Conservation (phyloP, 2,888 invertebrate species). For the Mallateleia sp. region DNA sequence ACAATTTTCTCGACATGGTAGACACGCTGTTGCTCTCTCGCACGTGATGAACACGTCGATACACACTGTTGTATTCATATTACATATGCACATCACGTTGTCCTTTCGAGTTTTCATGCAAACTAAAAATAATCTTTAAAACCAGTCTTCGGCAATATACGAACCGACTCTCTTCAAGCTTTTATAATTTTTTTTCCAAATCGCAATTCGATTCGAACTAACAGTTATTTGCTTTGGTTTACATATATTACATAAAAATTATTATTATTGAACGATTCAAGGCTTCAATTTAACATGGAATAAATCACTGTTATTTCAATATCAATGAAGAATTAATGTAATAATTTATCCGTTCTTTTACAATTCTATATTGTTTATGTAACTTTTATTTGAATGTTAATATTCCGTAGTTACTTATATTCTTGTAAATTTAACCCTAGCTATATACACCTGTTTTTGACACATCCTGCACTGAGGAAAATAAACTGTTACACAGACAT, state of each 20-base stretch:
- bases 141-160: not conserved
- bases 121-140: conserved; percentile 34
- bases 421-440: too few species aligned
- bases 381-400: too few species aligned
- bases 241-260: conserved; percentile 35
- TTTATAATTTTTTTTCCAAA: conserved; percentile 37
- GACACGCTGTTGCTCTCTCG: conserved; percentile 1
- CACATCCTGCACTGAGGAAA: too few species aligned
- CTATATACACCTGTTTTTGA: too few species aligned
- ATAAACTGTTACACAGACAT: too few species aligned
- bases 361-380: too few species aligned
- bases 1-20: too few species aligned
- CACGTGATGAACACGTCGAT: conserved; percentile 24
- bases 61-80: not conserved
- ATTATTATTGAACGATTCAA: conserved; percentile 22
- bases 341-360: too few species aligned
- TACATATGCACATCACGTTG: conserved; percentile 34
- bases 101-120: conserved; percentile 17
- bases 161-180: not conserved
- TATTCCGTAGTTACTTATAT: too few species aligned
- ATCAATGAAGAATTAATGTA: too few species aligned
- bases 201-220: not conserved
- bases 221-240: conserved; percentile 34
- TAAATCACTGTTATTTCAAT: not conserved
- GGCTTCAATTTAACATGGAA: not conserved